A percentile compares a stretch with the other conserved stretches of the same genome.
Conservation (phyloP, 1,140 invertebrate species). For the Zophobas atratus region DNA sequence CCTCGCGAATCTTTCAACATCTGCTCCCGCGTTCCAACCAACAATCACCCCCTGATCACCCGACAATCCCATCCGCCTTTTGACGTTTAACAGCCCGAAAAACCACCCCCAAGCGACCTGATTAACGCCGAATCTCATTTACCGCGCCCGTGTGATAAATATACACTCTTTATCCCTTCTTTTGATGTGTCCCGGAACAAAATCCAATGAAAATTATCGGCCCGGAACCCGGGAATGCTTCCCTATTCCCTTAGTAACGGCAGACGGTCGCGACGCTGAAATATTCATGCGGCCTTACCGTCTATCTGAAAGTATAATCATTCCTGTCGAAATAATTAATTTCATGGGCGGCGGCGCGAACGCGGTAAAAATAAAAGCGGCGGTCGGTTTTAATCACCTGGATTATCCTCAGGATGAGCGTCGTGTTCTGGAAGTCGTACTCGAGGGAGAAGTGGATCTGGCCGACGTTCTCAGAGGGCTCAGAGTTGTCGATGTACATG, state of each 20-base stretch:
- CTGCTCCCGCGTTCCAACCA: too few species aligned
- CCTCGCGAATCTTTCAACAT: too few species aligned
- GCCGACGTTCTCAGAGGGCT: constrained; percentile 92
- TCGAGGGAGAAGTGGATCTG: constrained; percentile 96
- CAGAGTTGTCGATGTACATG: constrained; percentile 95
- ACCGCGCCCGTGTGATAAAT: neutral
- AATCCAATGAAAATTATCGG: constrained; percentile 1
- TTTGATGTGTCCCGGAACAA: constrained; percentile 5
- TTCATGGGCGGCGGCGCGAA: neutral
- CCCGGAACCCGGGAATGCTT: neutral
- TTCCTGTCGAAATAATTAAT: neutral
- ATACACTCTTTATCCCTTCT: neutral
- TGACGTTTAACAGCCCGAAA: neutral
- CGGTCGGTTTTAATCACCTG: constrained; percentile 76
- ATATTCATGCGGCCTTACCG: neutral
- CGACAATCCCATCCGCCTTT: too few species aligned
- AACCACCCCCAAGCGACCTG: neutral
- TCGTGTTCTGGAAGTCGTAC: constrained; percentile 96
- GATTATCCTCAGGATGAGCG: constrained; percentile 91
- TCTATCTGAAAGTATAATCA: constrained; percentile 2
- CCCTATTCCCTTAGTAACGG: neutral
- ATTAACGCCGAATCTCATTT: neutral
- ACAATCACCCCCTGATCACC: too few species aligned
- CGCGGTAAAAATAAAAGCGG: neutral
- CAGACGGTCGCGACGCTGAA: neutral